Evolutionary conservation across 2,888 invertebrate species (phyloP).

Genomic region (Physocephala rufipes): DNA sequence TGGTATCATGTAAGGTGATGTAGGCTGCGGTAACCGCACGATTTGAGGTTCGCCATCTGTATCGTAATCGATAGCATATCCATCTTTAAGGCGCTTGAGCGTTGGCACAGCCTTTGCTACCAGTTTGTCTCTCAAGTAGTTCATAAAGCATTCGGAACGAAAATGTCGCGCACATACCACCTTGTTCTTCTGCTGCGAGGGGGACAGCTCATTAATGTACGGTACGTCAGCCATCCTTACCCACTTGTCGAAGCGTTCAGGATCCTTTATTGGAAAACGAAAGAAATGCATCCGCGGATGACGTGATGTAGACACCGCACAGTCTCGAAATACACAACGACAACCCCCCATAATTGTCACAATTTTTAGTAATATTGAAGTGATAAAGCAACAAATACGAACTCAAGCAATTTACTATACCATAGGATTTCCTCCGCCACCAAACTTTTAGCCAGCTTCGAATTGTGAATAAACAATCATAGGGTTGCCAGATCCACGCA

Average conservation of each 20-base stretch:
- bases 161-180: slow-evolving; percentile 69
- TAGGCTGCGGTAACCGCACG: slow-evolving; percentile 46
- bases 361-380: background rate
- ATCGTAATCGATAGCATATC: slow-evolving; percentile 54
- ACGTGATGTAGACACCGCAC: slow-evolving; percentile 65
- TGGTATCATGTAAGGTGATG: slow-evolving; percentile 53
- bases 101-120: slow-evolving; percentile 67
- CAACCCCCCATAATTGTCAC: slow-evolving; percentile 67
- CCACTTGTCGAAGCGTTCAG: slow-evolving; percentile 51
- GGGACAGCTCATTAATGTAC: slow-evolving; percentile 56
- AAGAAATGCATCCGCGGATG: slow-evolving; percentile 67
- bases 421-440: too few species aligned
- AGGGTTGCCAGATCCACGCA: too few species aligned
- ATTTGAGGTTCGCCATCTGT: slow-evolving; percentile 49
- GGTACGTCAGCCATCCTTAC: slow-evolving; percentile 48
- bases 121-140: slow-evolving; percentile 66
- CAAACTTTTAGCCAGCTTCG: too few species aligned
- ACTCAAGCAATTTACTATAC: background rate
- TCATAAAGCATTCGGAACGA: slow-evolving; percentile 67
- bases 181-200: slow-evolving; percentile 66
- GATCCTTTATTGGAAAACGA: slow-evolving; percentile 66
- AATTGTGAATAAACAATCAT: too few species aligned
- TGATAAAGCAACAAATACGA: background rate
- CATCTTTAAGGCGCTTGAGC: slow-evolving; percentile 54
- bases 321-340: slow-evolving; percentile 68